A percentile compares a stretch with the other conserved stretches of the same genome.
Conservation (phyloP, 1,140 invertebrate species). For the Dendrolimus kikuchii region DNA sequence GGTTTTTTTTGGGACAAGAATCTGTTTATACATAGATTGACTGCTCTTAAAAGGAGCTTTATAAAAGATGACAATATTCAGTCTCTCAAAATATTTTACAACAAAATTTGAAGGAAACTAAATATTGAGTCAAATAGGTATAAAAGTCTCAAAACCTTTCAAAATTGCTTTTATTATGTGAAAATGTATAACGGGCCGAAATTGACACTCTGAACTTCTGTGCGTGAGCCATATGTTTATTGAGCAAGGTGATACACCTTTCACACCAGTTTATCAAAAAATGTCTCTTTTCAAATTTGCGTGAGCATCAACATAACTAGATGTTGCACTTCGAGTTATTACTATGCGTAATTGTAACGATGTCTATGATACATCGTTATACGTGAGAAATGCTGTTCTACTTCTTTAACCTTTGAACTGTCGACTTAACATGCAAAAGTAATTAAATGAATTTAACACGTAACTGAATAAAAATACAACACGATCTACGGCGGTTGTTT, state of each 20-base stretch:
- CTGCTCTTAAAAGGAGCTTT: too few species aligned
- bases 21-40: too few species aligned
- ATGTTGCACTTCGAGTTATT: too few species aligned
- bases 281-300: too few species aligned
- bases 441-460: slow-evolving; percentile 29
- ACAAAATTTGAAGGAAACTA: too few species aligned
- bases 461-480: slow-evolving; percentile 7
- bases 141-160: slow-evolving; percentile 2
- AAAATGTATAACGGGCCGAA: slow-evolving; percentile 12
- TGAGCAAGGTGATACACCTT: not conserved
- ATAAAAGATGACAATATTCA: too few species aligned
- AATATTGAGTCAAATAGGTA: too few species aligned
- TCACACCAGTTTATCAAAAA: not conserved
- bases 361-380: slow-evolving; percentile 12
- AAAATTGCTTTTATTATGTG: slow-evolving; percentile 27
- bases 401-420: slow-evolving; percentile 23
- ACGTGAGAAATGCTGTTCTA: slow-evolving; percentile 21
- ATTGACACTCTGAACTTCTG: slow-evolving; percentile 9
- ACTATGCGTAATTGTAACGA: slow-evolving; percentile 7
- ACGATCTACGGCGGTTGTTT: slow-evolving; percentile 12
- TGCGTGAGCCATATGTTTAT: slow-evolving; percentile 3
- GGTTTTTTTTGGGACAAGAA: slow-evolving; percentile 13
- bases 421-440: slow-evolving; percentile 12
- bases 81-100: too few species aligned
- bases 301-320: too few species aligned